Conservation (phyloP, 2,888 invertebrate genomes). For the Piscicola geometra region DNA sequence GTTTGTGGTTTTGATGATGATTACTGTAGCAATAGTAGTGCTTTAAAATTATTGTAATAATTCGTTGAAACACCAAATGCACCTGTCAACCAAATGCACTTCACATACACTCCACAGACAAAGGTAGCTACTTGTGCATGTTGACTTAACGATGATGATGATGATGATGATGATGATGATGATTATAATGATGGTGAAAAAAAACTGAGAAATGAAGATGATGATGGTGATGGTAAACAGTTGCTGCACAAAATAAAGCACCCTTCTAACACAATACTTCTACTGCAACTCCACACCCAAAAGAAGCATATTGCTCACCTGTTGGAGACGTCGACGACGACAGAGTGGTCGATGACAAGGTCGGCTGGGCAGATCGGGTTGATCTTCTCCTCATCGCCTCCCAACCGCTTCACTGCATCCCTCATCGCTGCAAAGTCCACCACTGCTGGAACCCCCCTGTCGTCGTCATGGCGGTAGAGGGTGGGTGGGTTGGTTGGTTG, state of each 20-base stretch:
- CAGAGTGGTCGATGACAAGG: constrained; percentile 94
- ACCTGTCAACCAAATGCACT: background rate
- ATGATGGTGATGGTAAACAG: too few species aligned
- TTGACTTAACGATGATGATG: too few species aligned
- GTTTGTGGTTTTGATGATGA: constrained; percentile 6
- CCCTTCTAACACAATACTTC: too few species aligned
- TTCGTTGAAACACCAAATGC: background rate
- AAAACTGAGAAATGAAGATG: background rate
- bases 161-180: too few species aligned
- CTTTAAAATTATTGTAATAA: background rate
- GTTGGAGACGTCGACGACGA: constrained; percentile 86
- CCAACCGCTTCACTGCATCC: constrained; percentile 79
- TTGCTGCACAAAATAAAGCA: too few species aligned
- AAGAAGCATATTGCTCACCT: constrained; percentile 51
- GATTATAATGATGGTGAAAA: too few species aligned
- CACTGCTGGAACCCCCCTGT: constrained; percentile 92
- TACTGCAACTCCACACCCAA: too few species aligned
- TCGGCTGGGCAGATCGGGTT: constrained; percentile 96
- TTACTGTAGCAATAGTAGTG: background rate
- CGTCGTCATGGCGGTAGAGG: background rate
- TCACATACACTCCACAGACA: too few species aligned
- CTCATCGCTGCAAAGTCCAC: constrained; percentile 99
- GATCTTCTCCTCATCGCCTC: constrained; percentile 84
- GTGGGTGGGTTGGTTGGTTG: background rate
- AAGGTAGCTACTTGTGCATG: too few species aligned